A percentile compares a stretch with the other conserved stretches of the same genome.
Evolutionary conservation across 2,113 vertebrate species (phyloP).

Genomic region (Anhinga rufa): DNA sequence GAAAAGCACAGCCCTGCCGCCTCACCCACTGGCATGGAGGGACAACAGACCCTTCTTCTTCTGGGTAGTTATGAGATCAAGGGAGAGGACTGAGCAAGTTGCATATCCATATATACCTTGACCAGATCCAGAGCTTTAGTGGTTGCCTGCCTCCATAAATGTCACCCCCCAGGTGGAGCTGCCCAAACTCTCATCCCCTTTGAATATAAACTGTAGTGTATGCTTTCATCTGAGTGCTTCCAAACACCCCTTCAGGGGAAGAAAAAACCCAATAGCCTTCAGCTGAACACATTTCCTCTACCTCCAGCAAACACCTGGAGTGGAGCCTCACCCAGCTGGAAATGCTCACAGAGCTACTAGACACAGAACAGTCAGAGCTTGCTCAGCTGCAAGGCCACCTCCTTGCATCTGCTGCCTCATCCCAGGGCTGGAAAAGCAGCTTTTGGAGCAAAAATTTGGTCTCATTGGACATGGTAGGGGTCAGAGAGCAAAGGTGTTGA

Average conservation of each 20-base stretch:
- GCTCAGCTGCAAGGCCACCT: background rate
- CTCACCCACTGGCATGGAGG: accelerated
- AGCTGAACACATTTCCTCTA: background rate
- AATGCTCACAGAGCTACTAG: background rate
- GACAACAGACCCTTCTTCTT: background rate
- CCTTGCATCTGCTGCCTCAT: background rate
- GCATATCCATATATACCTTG: background rate
- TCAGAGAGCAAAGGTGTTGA: background rate
- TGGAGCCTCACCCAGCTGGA: background rate
- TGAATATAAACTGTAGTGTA: background rate
- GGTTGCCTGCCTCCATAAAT: background rate
- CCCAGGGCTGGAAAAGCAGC: background rate
- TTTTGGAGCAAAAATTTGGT: background rate
- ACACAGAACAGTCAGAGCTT: background rate
- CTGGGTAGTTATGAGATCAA: background rate
- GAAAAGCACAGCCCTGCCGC: background rate
- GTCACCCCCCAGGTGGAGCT: background rate
- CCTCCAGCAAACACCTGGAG: background rate
- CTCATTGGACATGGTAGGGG: background rate
- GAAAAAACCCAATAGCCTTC: background rate
- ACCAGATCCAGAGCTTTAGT: background rate
- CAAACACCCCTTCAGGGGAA: background rate
- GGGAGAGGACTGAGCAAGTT: background rate
- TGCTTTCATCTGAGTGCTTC: background rate
- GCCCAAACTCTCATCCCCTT: background rate